Percentiles rank a stretch among this genome's conserved stretches.
Evolutionary conservation across 2,797 vertebrate species (phyloP).

Genomic region (Eulemur albifrons): DNA sequence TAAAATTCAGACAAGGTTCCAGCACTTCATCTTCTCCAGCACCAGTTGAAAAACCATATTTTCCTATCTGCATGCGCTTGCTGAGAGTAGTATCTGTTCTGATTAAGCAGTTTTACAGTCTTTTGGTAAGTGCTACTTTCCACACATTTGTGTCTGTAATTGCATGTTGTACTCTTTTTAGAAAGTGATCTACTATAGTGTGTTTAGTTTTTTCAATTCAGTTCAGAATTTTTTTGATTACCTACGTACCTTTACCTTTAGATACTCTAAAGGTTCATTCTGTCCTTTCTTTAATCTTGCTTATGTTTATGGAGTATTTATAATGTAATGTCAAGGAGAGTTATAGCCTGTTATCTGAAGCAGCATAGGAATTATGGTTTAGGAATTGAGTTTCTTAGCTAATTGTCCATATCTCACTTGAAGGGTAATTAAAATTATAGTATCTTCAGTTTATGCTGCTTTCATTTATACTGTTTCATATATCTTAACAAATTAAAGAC

Average conservation of each 20-base stretch:
- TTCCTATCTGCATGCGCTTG: slow-evolving; percentile 99
- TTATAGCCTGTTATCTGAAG: background rate
- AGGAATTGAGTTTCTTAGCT: background rate
- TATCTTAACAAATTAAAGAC: background rate
- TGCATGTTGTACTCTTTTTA: background rate
- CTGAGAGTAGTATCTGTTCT: slow-evolving; percentile 97
- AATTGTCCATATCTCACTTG: background rate
- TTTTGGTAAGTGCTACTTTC: slow-evolving; percentile 90
- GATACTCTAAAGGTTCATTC: background rate
- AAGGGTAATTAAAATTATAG: slow-evolving; percentile 6
- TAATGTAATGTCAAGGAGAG: background rate
- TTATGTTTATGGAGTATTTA: slow-evolving; percentile 16
- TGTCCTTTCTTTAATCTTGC: background rate
- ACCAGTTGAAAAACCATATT: slow-evolving; percentile 98
- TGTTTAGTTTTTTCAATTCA: background rate
- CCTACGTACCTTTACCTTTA: background rate
- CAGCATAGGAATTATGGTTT: background rate
- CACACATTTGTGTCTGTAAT: background rate
- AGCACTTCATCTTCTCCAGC: slow-evolving; percentile 92
- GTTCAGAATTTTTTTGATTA: slow-evolving; percentile 33
- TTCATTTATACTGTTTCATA: background rate
- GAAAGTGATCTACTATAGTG: background rate
- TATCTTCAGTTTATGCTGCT: background rate
- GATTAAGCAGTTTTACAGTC: slow-evolving; percentile 98
- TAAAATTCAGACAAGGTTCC: slow-evolving; percentile 98